A percentile compares a stretch with the other conserved stretches of the same genome.
phyloP scores from a whole-genome alignment of 2,113 vertebrate genomes.

The Dendrocopos noguchii region DNA sequence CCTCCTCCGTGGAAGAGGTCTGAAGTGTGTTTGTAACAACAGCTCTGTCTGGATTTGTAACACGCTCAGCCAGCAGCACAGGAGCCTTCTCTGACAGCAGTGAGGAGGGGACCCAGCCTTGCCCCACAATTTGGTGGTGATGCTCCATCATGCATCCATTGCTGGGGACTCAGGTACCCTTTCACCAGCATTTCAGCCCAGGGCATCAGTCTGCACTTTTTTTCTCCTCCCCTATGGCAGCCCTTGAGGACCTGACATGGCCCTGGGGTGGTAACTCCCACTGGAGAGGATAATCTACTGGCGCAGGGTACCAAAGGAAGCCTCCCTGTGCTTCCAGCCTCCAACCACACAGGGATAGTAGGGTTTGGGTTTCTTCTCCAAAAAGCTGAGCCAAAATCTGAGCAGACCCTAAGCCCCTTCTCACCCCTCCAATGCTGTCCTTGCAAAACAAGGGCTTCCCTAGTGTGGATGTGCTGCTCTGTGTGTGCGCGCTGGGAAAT shows the following conservation, averaged over 20 bases:
- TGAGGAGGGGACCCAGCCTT: neutral
- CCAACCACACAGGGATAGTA: neutral
- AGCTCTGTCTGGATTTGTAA: neutral
- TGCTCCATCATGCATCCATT: neutral
- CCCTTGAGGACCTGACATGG: neutral
- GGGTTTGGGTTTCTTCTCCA: neutral
- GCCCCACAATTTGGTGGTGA: neutral
- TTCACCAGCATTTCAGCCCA: neutral
- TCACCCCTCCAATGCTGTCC: neutral
- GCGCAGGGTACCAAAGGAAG: rapidly evolving
- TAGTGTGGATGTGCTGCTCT: neutral
- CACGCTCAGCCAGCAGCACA: neutral
- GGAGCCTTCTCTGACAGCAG: neutral
- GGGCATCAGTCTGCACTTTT: neutral
- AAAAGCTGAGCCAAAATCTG: neutral
- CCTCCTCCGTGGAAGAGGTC: neutral
- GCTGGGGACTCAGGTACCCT: rapidly evolving
- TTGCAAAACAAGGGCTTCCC: neutral
- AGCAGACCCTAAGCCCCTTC: neutral
- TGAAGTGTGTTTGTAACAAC: neutral
- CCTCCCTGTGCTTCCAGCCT: neutral
- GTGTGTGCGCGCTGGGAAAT: neutral
- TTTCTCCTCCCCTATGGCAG: rapidly evolving
- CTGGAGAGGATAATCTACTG: rapidly evolving
- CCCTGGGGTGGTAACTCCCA: rapidly evolving